Evolutionary conservation across 2,888 invertebrate species (phyloP).

Genomic region (Drosophila emarginata): DNA sequence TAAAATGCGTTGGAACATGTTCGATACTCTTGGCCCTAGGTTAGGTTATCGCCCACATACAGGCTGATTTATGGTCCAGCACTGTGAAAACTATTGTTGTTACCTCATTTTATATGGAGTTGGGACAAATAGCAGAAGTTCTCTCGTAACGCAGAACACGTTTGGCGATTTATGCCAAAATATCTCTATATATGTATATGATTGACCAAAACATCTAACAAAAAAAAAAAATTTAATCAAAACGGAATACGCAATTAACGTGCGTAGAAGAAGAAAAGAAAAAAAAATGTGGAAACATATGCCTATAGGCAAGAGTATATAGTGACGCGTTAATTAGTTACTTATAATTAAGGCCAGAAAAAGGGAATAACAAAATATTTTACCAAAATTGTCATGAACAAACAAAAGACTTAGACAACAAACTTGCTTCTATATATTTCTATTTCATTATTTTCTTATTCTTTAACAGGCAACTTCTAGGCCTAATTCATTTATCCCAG

Average conservation of each 20-base stretch:
- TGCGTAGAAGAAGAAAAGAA: background rate
- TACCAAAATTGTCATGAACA: background rate
- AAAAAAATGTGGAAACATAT: background rate
- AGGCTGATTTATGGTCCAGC: conserved; percentile 31
- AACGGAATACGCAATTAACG: conserved; percentile 31
- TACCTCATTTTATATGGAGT: background rate
- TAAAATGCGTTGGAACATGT: conserved; percentile 59
- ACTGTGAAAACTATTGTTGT: conserved; percentile 4
- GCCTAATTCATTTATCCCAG: conserved; percentile 92
- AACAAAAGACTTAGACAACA: conserved; percentile 65
- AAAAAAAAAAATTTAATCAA: background rate
- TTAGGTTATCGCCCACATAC: conserved; percentile 57
- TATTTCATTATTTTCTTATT: background rate
- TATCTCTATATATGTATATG: conserved; percentile 1
- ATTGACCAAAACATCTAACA: background rate
- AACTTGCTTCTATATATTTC: conserved; percentile 39
- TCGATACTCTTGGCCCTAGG: conserved; percentile 39
- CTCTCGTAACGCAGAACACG: conserved; percentile 22
- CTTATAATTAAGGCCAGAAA: background rate
- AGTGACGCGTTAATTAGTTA: background rate
- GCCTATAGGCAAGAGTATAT: background rate
- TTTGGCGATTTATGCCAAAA: conserved; percentile 8
- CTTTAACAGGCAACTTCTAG: conserved; percentile 89
- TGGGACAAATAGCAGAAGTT: conserved; percentile 6
- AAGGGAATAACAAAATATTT: background rate